Evolutionary conservation across 2,888 invertebrate species (phyloP), one percentile per base, ranked within the genome.

Genomic region (Mesorhabditis sp.): DNA sequence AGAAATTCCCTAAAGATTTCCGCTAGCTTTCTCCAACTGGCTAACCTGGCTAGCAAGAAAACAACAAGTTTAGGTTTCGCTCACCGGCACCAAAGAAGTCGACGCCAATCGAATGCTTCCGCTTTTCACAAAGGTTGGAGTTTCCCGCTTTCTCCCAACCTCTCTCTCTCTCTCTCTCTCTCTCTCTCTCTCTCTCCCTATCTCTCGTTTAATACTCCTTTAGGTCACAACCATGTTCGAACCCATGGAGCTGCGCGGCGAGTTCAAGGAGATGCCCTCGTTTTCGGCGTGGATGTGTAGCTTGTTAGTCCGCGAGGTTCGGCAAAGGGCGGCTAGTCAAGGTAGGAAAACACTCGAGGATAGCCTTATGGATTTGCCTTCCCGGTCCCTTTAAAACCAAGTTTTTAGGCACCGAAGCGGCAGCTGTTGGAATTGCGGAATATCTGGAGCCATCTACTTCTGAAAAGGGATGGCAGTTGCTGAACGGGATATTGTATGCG

Each of bases 41-140:
- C n/a, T n/a, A n/a, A n/a, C n/a, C n/a, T n/a, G n/a, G n/a, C n/a
- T n/a, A n/a, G n/a, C n/a, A n/a, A n/a, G 62, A 44, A 50, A 28
- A 62, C 66, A n/a, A n/a, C n/a, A 43, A 61, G 68, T 2, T 45
- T 15, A 62, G 67, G 72, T 76, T n/a, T 74, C 92, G 58, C 91
- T 93, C 81, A 70, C 72, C 41, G 78, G 78, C 15, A 66, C 72
- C 62, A 67, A 74, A 69, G 93, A 94, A 86, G 90, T 92, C 84
- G 95, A 96, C 88, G 92, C 92, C 85, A 94, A 94, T 88, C 94
- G 94, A 87, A 95, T 98, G 94, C 89, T 98, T 86, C 97, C 97
- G 69, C 89, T 97, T 61, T 97, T 97, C 89, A 95, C 78, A 6
- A 80, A 82, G 75, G 83, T 82, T 63, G 58, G 66, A 43, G 13